Conservation (phyloP, 2,888 invertebrate species). For the Escarpia spicata region DNA sequence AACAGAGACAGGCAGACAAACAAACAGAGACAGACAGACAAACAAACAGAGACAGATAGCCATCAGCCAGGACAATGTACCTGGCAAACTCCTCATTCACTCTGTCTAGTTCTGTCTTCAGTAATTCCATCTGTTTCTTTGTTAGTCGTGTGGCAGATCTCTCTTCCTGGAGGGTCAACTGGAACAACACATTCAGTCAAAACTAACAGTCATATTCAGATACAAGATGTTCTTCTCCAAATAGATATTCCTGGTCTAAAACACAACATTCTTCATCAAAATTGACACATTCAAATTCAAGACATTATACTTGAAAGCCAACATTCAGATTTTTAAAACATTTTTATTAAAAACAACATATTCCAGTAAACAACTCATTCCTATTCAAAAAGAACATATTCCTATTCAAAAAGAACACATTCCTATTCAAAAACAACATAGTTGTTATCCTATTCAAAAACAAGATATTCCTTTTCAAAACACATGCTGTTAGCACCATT, state of each 20-base stretch:
- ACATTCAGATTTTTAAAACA: neutral
- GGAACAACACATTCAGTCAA: slow-evolving; percentile 49
- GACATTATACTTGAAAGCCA: neutral
- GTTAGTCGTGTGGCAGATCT: slow-evolving; percentile 55
- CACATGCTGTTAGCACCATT: neutral
- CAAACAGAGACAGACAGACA: neutral
- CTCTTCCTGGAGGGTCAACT: slow-evolving; percentile 51
- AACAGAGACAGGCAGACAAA: neutral
- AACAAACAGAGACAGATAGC: neutral
- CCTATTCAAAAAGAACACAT: neutral
- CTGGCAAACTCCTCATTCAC: slow-evolving; percentile 50
- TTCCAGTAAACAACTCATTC: neutral
- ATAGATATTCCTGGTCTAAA: neutral
- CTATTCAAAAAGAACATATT: neutral
- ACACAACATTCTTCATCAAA: neutral
- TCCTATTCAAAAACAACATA: neutral
- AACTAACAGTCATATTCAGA: neutral
- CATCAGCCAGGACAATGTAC: slow-evolving; percentile 35
- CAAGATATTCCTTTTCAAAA: neutral
- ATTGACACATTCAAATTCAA: neutral
- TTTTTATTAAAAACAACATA: neutral
- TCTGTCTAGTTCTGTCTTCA: slow-evolving; percentile 53
- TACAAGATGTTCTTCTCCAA: neutral
- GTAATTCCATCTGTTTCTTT: slow-evolving; percentile 56
- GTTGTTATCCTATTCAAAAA: neutral